Conservation (phyloP, 2,888 invertebrate species). For the Drosophila macrospina region DNA sequence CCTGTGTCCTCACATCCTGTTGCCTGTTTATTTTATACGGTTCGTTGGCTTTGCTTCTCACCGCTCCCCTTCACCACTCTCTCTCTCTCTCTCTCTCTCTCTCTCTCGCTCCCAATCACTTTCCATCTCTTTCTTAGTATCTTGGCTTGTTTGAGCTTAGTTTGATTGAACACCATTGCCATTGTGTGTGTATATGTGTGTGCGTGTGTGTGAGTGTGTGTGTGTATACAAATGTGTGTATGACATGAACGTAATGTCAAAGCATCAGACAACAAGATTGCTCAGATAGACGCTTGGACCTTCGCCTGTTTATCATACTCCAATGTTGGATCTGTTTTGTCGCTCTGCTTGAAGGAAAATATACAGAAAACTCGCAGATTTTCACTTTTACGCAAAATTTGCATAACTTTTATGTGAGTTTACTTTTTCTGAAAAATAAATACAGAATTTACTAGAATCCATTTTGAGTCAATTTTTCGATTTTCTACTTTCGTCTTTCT, state of each 20-base stretch:
- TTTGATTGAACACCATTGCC: slow-evolving; percentile 75
- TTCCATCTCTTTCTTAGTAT: slow-evolving; percentile 8
- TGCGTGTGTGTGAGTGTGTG: slow-evolving; percentile 6
- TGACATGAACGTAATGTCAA: slow-evolving; percentile 43
- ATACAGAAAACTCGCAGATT: slow-evolving; percentile 5
- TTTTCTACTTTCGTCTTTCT: neutral
- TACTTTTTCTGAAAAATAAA: neutral
- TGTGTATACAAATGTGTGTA: slow-evolving; percentile 27
- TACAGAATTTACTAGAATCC: neutral
- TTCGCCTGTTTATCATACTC: slow-evolving; percentile 1
- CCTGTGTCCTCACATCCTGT: slow-evolving; percentile 48
- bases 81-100: neutral
- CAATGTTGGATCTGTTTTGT: slow-evolving; percentile 1
- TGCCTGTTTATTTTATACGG: slow-evolving; percentile 72
- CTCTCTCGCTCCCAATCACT: neutral
- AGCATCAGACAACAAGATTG: slow-evolving; percentile 61
- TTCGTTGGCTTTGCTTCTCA: slow-evolving; percentile 70
- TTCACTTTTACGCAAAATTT: slow-evolving; percentile 5
- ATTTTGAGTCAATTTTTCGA: neutral
- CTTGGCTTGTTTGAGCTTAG: slow-evolving; percentile 70
- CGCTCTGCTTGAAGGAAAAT: neutral
- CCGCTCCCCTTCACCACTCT: slow-evolving; percentile 11
- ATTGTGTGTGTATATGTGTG: neutral
- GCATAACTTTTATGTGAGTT: slow-evolving; percentile 8
- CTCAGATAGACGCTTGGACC: slow-evolving; percentile 17